These are phyloP conservation scores for Thalassarche chlororhynchos DNA, from an alignment of 2,113 vertebrate genomes.

Conservation along the genomic window DNA sequence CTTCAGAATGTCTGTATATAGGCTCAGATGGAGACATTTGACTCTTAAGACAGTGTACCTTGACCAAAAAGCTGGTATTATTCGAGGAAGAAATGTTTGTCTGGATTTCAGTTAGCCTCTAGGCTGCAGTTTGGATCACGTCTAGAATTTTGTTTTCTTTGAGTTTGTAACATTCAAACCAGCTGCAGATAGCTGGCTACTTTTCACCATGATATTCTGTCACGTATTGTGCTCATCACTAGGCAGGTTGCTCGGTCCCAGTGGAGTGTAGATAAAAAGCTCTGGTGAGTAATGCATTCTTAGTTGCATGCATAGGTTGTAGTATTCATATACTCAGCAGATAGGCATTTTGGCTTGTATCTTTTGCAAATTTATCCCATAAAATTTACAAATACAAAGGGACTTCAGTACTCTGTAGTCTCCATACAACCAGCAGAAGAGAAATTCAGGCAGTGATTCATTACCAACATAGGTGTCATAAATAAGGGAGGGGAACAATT, in stretches of 20 bases:
- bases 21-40: neutral
- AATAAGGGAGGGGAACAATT: neutral
- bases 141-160: neutral
- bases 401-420: neutral
- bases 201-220: neutral
- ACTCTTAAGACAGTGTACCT: neutral
- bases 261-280: neutral
- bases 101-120: neutral
- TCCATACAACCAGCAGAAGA: neutral
- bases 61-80: neutral
- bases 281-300: neutral
- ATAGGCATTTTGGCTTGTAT: neutral
- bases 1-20: neutral
- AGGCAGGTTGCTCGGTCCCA: neutral
- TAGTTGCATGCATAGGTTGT: neutral
- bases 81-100: neutral
- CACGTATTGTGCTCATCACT: rapidly evolving
- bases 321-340: neutral
- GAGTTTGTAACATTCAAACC: neutral
- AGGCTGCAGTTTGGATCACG: neutral
- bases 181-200: neutral
- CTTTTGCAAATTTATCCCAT: neutral
- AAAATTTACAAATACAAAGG: neutral
- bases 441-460: neutral
- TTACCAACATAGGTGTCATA: rapidly evolving